Base-by-base conservation (phyloP, 2,888 invertebrate species). In the Drosophila mayaguana region DNA sequence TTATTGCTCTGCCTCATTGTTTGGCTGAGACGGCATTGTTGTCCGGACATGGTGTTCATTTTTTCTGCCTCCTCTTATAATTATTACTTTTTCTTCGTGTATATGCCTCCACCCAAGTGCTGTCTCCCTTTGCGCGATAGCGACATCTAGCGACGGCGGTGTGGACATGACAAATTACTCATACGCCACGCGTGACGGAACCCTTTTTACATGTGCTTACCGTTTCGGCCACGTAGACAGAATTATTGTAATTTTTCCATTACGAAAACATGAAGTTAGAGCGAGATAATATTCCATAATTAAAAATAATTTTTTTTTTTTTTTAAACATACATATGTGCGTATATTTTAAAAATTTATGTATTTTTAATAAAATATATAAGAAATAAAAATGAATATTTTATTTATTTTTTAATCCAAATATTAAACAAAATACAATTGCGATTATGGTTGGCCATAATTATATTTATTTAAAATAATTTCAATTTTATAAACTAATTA, bases 1-100 rank as follows among this genome's bases (percentile, higher is more conserved):
- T 76, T 71, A 75, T 60, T 56, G 40, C 22, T 51, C 57, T 22
- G 28, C 18, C 14, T 43, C 40, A 69, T 70, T 70, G 69, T 70
- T 69, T 51, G 55, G 32, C 48, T 32, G 61, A 77, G 76, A 76
- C 75, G 38, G 48, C 54, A 75, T 72, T 75, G 77, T 75, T 76
- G 70, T 68, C 45, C 45, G 45, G 56, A 66, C 66, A 56, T 59
- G 48, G 38, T 59, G 53, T 28, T 40, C 18, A 25, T 18, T 36
- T 32, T 12, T 40, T 40, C 16, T 25, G 20, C 20, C 22, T 9
- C 48, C 36, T 38, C 36, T 6, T 38, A 16, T 16, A 38, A 14
- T 48, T n/a, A 2, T 38, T n/a, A 0, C 8, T 36, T 34, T 5
- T 34, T 34, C 20, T 9, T 14, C 20, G 36, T 20, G 0, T 36